These are phyloP conservation scores for Tichodroma muraria DNA, from an alignment of 2,113 vertebrate species.

Conservation along the genomic window DNA sequence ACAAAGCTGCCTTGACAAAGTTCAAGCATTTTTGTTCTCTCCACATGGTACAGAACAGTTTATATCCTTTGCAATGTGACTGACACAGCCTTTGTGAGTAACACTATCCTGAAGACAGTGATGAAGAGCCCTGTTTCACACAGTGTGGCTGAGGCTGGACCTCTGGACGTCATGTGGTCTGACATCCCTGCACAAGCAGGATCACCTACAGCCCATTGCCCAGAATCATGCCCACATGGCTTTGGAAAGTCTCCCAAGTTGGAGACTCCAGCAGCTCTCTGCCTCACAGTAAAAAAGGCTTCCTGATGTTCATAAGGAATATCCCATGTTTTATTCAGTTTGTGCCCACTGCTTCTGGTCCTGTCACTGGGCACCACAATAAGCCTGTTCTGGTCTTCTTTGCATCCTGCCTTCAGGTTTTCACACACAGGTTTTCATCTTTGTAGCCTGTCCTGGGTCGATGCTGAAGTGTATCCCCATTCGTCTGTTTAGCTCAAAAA, in stretches of 20 bases:
- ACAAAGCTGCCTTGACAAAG: neutral
- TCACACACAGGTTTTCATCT: neutral
- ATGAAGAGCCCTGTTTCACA: neutral
- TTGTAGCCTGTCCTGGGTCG: no score
- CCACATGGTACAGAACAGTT: neutral
- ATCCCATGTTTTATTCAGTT: neutral
- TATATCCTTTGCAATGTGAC: neutral
- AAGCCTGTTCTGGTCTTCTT: neutral
- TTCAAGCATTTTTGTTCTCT: neutral
- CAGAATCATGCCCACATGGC: neutral
- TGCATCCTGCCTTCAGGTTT: neutral
- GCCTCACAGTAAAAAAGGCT: neutral
- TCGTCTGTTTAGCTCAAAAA: no score
- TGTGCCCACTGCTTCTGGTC: neutral
- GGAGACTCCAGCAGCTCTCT: neutral
- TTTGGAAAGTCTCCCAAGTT: neutral
- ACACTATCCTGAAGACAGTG: neutral
- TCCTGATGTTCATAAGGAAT: neutral
- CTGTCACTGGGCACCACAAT: neutral
- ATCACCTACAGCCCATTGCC: neutral
- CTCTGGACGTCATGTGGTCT: neutral
- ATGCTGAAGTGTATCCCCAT: no score
- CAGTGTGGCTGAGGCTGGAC: neutral
- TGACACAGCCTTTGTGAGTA: neutral
- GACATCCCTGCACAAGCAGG: neutral